Base-by-base conservation (phyloP, 2,888 invertebrate genomes). In the Folsomia candida region DNA sequence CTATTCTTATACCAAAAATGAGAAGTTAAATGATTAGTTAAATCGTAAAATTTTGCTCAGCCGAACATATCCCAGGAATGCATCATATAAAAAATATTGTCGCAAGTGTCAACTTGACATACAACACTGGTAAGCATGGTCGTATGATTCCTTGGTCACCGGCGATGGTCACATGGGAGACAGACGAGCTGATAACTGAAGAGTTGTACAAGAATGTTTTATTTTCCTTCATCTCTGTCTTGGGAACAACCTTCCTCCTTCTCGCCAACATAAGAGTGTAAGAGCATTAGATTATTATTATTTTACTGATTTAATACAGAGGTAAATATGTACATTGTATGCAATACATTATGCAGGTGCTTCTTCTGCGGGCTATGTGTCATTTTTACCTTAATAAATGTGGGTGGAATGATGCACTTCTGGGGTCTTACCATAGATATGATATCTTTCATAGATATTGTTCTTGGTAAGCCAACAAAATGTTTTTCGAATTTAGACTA, bases 371-470 rank as follows among this genome's bases (percentile, higher is more conserved):
- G 62, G 26, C 25, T 75, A 4, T 75, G 75, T 18, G 75, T 75
- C 9, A 75, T 75, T 51, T 72, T 73, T 54, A 80, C 82, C 71
- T 80, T 84, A 81, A 59, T 89, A 0, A 89, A 91, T 80, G 90
- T 91, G 18, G 87, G 89, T 79, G 91, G 91, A 2, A 89, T 88
- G 81, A 91, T 91, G 90, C 89, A 90, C 81, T 86, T 88, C 76
- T 92, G 91, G 92, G 91, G 90, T 2, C 85, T 92, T 82, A 91
- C 91, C 2, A 89, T 93, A 2, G 92, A 92, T 82, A 87, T 91
- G 71, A 90, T 90, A 14, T 90, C 92, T 68, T 91, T 91, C 81
- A 90, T 92, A 69, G 91, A 90, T 22, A 84, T 92, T 18, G 91
- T 92, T 81, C 84, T 93, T 37, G n/a, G n/a, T n/a, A n/a, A n/a